Evolutionary conservation across 2,888 invertebrate species (phyloP).

Genomic region (Zelleria hepariella): DNA sequence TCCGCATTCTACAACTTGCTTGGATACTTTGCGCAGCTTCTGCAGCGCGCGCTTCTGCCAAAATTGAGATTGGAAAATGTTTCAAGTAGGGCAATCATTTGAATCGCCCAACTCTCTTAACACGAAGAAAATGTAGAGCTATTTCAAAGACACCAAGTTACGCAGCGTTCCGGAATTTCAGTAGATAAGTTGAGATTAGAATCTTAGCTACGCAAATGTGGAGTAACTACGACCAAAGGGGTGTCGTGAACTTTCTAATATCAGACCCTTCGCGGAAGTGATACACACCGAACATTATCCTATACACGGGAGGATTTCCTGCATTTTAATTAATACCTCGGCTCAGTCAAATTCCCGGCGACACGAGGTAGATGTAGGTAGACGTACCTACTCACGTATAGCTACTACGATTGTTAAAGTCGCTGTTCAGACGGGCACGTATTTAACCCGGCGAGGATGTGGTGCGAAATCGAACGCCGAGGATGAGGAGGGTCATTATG

Average conservation of each 20-base stretch:
- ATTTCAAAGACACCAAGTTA: background rate
- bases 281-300: background rate
- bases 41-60: background rate
- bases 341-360: background rate
- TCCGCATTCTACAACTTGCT: conserved; percentile 1
- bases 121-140: background rate
- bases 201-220: background rate
- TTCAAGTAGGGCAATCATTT: background rate
- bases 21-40: conserved; percentile 1
- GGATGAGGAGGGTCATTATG: background rate
- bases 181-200: background rate
- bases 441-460: background rate
- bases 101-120: background rate
- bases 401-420: background rate
- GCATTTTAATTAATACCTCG: background rate
- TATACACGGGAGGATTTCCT: background rate
- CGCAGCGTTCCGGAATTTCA: background rate
- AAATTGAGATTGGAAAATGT: background rate
- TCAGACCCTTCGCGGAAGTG: background rate
- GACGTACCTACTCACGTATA: background rate
- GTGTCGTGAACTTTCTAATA: background rate
- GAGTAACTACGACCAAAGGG: background rate
- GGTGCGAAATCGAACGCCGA: background rate
- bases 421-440: background rate
- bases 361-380: no score